Base-by-base conservation (phyloP, 2,113 vertebrate genomes). In the Miniopterus natalensis region DNA sequence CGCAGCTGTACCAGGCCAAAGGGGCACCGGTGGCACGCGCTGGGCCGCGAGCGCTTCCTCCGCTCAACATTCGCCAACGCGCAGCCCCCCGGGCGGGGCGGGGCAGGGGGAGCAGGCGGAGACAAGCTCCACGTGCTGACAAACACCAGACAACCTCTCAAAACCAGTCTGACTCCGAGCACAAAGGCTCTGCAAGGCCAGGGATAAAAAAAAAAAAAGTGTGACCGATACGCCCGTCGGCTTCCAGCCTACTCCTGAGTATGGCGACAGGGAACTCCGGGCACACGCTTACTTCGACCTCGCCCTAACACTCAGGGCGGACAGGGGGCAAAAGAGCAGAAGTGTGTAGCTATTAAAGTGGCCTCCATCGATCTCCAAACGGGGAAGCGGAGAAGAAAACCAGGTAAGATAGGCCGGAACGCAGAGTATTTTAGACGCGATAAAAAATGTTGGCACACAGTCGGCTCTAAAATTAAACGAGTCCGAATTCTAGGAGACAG, bases 1-100 rank as follows among this genome's bases (percentile, higher is more conserved):
- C 78, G 40, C 4, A 20, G n/a, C 53, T 59, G 20, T 1, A 11
- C 2, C 8, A 87, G 49, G 77, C 23, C n/a, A 78, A 25, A 42
- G 0, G 5, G 11, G 71, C 47, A 78, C 4, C 31, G 47, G n/a
- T 0, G 4, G 74, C 3, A 40, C 40, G 8, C 0, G 23, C 45
- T 12, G 18, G n/a, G 23, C 4, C 36, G 6, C 47, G 8, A 51
- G 20, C 78, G n/a, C 21, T 7, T 2, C 15, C 17, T 18, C 12
- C 25, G 63, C 1, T 2, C 23, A 65, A 31, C 9, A 6, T 8
- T 45, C 27, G 36, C 36, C 36, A 36, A 36, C 36, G 36, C 36
- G 36, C 36, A 36, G 36, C 36, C 36, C 36, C 36, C 36, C 36
- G 36, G 36, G 36, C 36, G 36, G 36, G 36, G 36, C 29, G 6